A percentile compares a stretch with the other conserved stretches of the same genome.
Evolutionary conservation across 1,140 invertebrate species (phyloP).

Genomic region (Apocrypta bakeri): DNA sequence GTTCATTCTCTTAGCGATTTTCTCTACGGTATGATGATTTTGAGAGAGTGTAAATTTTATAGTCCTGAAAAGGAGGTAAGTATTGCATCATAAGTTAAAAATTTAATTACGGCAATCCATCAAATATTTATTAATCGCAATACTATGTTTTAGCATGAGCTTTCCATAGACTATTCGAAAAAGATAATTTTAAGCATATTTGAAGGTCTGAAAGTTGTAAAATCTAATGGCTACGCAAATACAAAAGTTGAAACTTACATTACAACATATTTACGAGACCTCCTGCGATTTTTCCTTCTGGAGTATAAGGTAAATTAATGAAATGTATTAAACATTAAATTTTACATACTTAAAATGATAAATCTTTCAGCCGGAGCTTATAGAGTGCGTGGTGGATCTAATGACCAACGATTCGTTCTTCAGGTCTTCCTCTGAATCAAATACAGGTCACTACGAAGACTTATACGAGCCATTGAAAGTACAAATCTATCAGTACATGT

Average conservation of each 20-base stretch:
- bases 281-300: conserved; percentile 60
- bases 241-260: background rate
- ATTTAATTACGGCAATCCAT: background rate
- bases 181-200: conserved; percentile 20
- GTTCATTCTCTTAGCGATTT: conserved; percentile 20
- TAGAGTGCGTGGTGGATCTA: background rate
- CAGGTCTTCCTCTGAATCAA: background rate
- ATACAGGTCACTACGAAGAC: background rate
- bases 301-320: conserved; percentile 48
- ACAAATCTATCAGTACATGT: conserved; percentile 59
- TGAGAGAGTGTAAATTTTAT: conserved; percentile 49
- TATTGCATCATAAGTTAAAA: background rate
- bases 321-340: background rate
- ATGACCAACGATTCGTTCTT: background rate
- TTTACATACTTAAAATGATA: background rate
- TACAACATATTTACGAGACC: conserved; percentile 55
- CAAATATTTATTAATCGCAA: background rate
- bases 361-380: conserved; percentile 14
- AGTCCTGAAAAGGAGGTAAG: conserved; percentile 3
- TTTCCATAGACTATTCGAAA: background rate
- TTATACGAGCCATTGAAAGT: conserved; percentile 56
- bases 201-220: conserved; percentile 12
- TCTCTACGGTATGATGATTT: conserved; percentile 41
- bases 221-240: background rate
- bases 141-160: conserved; percentile 7